Conservation (phyloP, 2,113 vertebrate species). For the Cranoglanis bouderius region DNA sequence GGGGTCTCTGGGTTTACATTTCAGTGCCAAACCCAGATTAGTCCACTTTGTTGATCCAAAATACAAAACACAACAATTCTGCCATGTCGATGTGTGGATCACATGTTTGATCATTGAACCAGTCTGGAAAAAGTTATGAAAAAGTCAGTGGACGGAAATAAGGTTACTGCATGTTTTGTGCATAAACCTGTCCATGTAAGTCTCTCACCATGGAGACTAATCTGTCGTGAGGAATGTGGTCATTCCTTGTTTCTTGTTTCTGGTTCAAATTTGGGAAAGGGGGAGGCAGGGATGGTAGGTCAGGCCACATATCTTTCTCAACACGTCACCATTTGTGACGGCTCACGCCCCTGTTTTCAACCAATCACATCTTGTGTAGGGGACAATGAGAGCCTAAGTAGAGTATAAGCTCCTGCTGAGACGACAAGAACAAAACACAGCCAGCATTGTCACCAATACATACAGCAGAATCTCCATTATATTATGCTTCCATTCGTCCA, state of each 20-base stretch:
- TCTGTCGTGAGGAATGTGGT: constrained; percentile 64
- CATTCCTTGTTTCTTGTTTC: constrained; percentile 36
- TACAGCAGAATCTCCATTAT: neutral
- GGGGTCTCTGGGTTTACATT: constrained; percentile 53
- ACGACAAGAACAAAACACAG: constrained; percentile 51
- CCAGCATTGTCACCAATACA: constrained; percentile 29
- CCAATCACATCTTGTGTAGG: constrained; percentile 63
- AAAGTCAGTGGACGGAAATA: neutral
- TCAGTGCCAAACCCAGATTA: neutral
- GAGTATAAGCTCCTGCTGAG: constrained; percentile 26
- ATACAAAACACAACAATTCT: constrained; percentile 39
- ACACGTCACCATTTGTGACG: constrained; percentile 61
- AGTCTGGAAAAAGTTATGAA: constrained; percentile 48
- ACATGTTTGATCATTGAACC: constrained; percentile 42
- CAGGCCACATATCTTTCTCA: constrained; percentile 57
- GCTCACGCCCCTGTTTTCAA: constrained; percentile 66
- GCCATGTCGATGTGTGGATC: constrained; percentile 4
- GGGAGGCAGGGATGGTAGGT: constrained; percentile 29
- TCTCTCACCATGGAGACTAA: constrained; percentile 58
- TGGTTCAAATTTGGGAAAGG: neutral
- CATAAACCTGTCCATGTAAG: constrained; percentile 55
- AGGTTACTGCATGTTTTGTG: constrained; percentile 1
- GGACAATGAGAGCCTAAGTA: constrained; percentile 37
- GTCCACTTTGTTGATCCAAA: constrained; percentile 52
- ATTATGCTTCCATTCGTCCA: neutral